Base-by-base conservation (phyloP, 2,113 vertebrate genomes). In the Tetraodon nigroviridis region DNA sequence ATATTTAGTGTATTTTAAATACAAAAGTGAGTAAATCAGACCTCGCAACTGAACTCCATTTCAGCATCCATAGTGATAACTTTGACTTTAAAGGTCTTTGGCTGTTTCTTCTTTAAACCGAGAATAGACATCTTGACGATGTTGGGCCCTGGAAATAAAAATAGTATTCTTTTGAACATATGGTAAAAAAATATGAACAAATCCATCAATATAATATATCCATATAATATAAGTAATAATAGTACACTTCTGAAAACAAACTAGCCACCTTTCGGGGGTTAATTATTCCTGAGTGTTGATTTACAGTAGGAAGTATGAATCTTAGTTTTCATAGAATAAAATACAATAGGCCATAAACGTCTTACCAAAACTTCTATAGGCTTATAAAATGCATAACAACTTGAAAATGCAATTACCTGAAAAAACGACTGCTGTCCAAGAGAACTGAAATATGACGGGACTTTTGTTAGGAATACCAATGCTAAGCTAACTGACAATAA, bases 41-140 rank as follows among this genome's bases (percentile, higher is more conserved):
- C 95, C 94, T 97, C 94, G 83, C 95, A 95, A 61, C 91, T 93
- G 83, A 97, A 95, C 72, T 97, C 94, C 93, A 94, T 93, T 78
- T 97, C 95, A 56, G 93, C 91, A 83, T 97, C 95, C 93, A 96
- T 92, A 1, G 94, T 97, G 67, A 91, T 76, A 51, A 97, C 89
- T 87, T 93, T 95, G 62, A 95, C 94, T 91, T 94, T 95, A 59
- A 97, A 96, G 79, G 92, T 95, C 87, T 94, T 96, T 0, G 93
- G 93, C 62, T 93, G 94, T 71, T 95, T 95, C 86, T 94, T 97
- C 84, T 93, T 96, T 61, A 96, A 81, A 29, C 93, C 93, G n/a
- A 93, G 77, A 67, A 96, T 95, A 29, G 94, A 95, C 94, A 96
- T 96, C 37, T 75, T 79, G 54, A 50, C 0, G 21, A 8, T 29